These are phyloP conservation scores for Morpho deidamia DNA, from an alignment of 2,888 invertebrate species.

Conservation along the genomic window DNA sequence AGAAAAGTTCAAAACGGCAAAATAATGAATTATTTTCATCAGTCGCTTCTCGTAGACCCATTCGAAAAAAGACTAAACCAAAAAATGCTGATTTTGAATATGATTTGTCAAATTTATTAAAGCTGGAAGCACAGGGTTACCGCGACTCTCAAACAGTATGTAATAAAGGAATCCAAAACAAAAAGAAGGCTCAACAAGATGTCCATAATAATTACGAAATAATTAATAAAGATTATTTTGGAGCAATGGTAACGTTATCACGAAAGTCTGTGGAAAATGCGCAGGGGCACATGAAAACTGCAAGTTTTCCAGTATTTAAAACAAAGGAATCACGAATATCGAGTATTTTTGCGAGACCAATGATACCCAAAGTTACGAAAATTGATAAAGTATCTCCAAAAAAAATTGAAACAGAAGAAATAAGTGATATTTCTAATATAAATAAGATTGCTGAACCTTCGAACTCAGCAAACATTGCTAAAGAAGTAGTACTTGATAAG, in stretches of 20 bases:
- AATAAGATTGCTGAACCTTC: slow-evolving; percentile 76
- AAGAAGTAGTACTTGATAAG: not conserved
- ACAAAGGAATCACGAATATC: slow-evolving; percentile 39
- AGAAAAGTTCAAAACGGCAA: slow-evolving; percentile 43
- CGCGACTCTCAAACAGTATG: slow-evolving; percentile 49
- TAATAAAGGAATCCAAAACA: slow-evolving; percentile 43
- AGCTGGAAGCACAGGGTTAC: slow-evolving; percentile 72
- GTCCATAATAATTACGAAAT: slow-evolving; percentile 40
- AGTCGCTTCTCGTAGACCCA: slow-evolving; percentile 73
- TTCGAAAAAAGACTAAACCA: slow-evolving; percentile 81
- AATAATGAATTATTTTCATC: slow-evolving; percentile 31
- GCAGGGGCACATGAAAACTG: slow-evolving; percentile 54
- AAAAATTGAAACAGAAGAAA: slow-evolving; percentile 38
- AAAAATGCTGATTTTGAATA: slow-evolving; percentile 85
- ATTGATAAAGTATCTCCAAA: slow-evolving; percentile 59
- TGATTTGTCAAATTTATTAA: slow-evolving; percentile 80
- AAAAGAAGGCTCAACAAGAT: slow-evolving; percentile 50
- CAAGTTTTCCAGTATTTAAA: slow-evolving; percentile 34
- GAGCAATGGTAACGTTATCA: slow-evolving; percentile 54
- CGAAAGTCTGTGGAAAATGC: slow-evolving; percentile 52
- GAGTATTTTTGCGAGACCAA: slow-evolving; percentile 58
- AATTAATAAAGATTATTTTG: slow-evolving; percentile 56
- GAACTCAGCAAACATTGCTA: slow-evolving; percentile 10
- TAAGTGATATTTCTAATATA: slow-evolving; percentile 79
- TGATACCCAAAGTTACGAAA: slow-evolving; percentile 50